Conservation (phyloP, 1,140 invertebrate genomes). For the Drosophila ficusphila region DNA sequence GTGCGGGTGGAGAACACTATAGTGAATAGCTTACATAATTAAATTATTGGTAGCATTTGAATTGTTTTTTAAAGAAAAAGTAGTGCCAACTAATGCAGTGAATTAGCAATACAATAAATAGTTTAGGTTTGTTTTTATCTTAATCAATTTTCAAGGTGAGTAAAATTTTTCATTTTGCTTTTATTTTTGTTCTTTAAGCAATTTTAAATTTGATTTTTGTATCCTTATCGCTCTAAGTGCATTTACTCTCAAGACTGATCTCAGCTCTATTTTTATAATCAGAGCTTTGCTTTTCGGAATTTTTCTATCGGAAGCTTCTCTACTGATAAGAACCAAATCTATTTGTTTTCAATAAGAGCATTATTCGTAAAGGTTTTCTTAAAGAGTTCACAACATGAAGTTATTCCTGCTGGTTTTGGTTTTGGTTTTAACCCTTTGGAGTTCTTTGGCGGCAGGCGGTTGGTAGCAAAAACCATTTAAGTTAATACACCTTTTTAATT, state of each 20-base stretch:
- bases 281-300: neutral
- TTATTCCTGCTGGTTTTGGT: neutral
- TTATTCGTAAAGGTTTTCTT: neutral
- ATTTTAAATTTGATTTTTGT: neutral
- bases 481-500: conserved; percentile 11
- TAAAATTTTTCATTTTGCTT: too few species aligned
- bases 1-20: too few species aligned
- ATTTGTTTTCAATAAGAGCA: neutral
- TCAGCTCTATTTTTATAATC: neutral
- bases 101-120: too few species aligned
- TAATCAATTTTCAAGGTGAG: too few species aligned
- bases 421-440: conserved; percentile 7
- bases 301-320: neutral
- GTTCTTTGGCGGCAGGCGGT: conserved; percentile 3
- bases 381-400: conserved; percentile 17
- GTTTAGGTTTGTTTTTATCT: too few species aligned
- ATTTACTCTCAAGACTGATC: neutral
- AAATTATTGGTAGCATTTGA: too few species aligned
- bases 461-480: neutral
- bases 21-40: too few species aligned
- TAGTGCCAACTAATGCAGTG: too few species aligned
- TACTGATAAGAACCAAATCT: conserved; percentile 18
- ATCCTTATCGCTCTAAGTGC: neutral
- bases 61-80: too few species aligned
- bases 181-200: too few species aligned